Percentiles rank a stretch among this genome's conserved stretches.
Conservation (phyloP, 2,113 vertebrate species). For the Oxyruncus cristatus region DNA sequence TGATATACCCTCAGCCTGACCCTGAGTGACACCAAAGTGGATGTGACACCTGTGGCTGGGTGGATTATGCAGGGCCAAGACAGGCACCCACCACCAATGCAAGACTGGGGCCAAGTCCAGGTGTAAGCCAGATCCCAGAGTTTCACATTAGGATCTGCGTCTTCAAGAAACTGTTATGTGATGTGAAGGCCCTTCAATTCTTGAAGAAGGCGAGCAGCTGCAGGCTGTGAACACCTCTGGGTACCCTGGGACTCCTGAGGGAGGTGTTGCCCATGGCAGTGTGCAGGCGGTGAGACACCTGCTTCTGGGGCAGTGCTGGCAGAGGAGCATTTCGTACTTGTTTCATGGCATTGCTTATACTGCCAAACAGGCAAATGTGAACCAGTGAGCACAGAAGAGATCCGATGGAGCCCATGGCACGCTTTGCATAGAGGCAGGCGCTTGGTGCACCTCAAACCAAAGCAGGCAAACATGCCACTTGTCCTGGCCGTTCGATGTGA, state of each 20-base stretch:
- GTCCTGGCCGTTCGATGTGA: not conserved
- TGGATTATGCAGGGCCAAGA: not conserved
- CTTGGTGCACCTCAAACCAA: not conserved
- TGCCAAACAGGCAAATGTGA: fast-evolving
- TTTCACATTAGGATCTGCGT: not conserved
- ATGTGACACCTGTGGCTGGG: fast-evolving
- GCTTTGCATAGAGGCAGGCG: not conserved
- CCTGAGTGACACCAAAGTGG: fast-evolving
- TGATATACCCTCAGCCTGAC: fast-evolving
- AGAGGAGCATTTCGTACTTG: fast-evolving
- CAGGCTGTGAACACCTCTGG: not conserved
- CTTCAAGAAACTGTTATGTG: fast-evolving
- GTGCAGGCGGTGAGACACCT: fast-evolving
- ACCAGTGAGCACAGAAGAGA: not conserved
- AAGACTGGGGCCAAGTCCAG: fast-evolving
- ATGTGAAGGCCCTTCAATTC: not conserved
- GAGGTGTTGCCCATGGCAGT: not conserved
- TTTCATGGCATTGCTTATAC: not conserved
- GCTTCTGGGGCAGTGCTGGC: not conserved
- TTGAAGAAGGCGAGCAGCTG: fast-evolving
- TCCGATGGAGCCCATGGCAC: fast-evolving
- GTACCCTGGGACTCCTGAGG: not conserved
- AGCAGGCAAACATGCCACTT: not conserved
- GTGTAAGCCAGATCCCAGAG: not conserved
- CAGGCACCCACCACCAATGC: fast-evolving